Evolutionary conservation across 2,113 vertebrate genomes (phyloP).

Genomic region (human): GRCh38 chr5:158877501-158878000

Average conservation of each 20-base stretch:
- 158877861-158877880: constrained; percentile 55
- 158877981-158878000: constrained; percentile 6
- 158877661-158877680: constrained; percentile 67
- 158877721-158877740: neutral
- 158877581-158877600: constrained; percentile 78
- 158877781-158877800: constrained; percentile 59
- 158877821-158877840: constrained; percentile 28
- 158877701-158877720: neutral
- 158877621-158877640: constrained; percentile 36
- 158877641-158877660: constrained; percentile 45
- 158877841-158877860: constrained; percentile 58
- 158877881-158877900: constrained; percentile 65
- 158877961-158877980: neutral
- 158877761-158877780: neutral
- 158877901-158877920: constrained; percentile 52
- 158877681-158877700: constrained; percentile 49
- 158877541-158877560: constrained; percentile 85
- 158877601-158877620: constrained; percentile 74
- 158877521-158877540: constrained; percentile 87
- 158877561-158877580: constrained; percentile 91
- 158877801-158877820: constrained; percentile 51
- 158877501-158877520: constrained; percentile 88
- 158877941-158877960: neutral
- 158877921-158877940: constrained; percentile 23
- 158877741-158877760: neutral